Base-by-base conservation (phyloP, 2,113 vertebrate genomes). In the Chaetura pelagica region DNA sequence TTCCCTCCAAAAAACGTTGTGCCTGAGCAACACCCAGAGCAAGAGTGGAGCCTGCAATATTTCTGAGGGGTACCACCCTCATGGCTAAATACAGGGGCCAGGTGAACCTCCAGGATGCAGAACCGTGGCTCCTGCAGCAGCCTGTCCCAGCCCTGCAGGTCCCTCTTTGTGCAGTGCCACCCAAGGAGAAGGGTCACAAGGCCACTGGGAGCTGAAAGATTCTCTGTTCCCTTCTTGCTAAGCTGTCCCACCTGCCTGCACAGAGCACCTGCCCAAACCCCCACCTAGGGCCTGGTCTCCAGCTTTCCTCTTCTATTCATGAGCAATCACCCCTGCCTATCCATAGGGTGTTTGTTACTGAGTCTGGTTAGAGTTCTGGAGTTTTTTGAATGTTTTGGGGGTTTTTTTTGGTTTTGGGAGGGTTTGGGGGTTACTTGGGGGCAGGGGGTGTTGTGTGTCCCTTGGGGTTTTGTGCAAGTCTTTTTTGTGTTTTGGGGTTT, bases 1-100 rank as follows among this genome's bases (percentile, higher is more conserved):
- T 35, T 51, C 42, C 7, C 42, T 18, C 12, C 9, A n/a, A 57
- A n/a, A 57, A 62, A 63, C 35, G 55, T 44, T n/a, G 27, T 40
- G 16, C 23, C 57, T 52, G 32, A 63, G 40, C 12, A 35, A 5
- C 21, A 16, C 32, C 61, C 57, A 55, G 35, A 18, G 32, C 32
- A n/a, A 30, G 6, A 63, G n/a, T 2, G 9, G 13, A 7, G 3
- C n/a, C 12, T 29, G 10, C 10, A 30, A 6, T 21, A 52, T 75
- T 58, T 46, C 57, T 71, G 15, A 24, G 19, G 18, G 26, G 5
- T 38, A 18, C 9, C n/a, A 48, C 24, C 24, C 24, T 62, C 83
- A 16, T 0, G 2, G 9, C 7, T n/a, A 19, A 4, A 30, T 38
- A n/a, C 30, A 24, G 10, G 21, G 32, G 30, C 57, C 22, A 30